A percentile compares a stretch with the other conserved stretches of the same genome.
Conservation (phyloP, 1,140 invertebrate genomes). For the Atta cephalotes region DNA sequence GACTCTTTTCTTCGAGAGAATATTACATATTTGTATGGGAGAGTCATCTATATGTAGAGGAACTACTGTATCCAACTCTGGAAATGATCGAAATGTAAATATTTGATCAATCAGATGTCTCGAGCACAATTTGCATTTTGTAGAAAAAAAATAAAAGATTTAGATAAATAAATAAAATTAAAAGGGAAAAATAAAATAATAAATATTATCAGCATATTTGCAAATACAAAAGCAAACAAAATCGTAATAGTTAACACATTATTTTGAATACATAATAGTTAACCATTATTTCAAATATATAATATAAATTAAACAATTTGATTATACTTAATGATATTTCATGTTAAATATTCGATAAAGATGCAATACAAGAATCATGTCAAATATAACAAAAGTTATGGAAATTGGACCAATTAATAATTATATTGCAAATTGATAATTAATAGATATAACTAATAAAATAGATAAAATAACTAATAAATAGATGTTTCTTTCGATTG, state of each 20-base stretch:
- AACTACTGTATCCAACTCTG: not conserved
- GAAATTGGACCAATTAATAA: not conserved
- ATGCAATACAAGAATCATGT: not conserved
- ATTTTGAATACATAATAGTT: too few relatives aligned
- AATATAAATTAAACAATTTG: not conserved
- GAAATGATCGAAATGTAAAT: slow-evolving; percentile 12
- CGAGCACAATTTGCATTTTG: not conserved
- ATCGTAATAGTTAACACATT: not conserved
- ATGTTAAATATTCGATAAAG: not conserved
- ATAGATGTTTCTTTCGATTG: not conserved
- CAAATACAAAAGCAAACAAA: not conserved
- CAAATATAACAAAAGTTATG: not conserved
- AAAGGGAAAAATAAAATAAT: not conserved
- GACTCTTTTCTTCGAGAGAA: not conserved
- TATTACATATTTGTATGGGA: slow-evolving; percentile 1
- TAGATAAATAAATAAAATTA: not conserved
- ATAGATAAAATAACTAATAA: not conserved
- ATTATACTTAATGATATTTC: not conserved
- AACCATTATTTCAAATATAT: not conserved
- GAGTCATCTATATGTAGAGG: too few relatives aligned
- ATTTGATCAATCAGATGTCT: not conserved
- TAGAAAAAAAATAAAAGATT: not conserved
- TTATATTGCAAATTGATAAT: not conserved
- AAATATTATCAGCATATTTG: not conserved
- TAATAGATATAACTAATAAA: not conserved